Evolutionary conservation across 2,888 invertebrate species (phyloP).

Genomic region (Yponomeuta plumbellus): DNA sequence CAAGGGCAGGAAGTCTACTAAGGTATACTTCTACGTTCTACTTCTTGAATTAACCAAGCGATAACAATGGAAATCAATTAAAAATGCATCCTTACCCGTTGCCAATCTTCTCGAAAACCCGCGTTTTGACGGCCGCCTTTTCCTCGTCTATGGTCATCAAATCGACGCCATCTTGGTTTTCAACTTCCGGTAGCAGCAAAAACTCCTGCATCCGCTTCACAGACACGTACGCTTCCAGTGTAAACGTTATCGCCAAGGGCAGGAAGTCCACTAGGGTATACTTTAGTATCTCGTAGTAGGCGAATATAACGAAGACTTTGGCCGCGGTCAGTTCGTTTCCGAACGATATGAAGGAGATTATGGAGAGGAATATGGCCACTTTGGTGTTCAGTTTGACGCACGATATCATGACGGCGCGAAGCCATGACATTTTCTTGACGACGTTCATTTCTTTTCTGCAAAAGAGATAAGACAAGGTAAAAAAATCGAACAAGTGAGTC

Average conservation of each 20-base stretch:
- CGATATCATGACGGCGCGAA: conserved; percentile 81
- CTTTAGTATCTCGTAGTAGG: conserved; percentile 87
- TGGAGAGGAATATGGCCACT: conserved; percentile 84
- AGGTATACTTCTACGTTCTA: conserved; percentile 84
- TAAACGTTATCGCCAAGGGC: conserved; percentile 85
- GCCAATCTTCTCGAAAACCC: conserved; percentile 65
- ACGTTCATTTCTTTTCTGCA: conserved; percentile 81
- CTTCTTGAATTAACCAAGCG: too few relatives aligned
- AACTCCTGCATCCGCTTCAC: conserved; percentile 83
- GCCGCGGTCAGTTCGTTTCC: conserved; percentile 83
- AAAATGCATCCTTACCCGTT: conserved; percentile 49
- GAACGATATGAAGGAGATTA: conserved; percentile 81
- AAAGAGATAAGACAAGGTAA: conserved; percentile 22
- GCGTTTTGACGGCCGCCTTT: conserved; percentile 32
- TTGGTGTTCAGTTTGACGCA: conserved; percentile 87
- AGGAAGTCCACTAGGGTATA: conserved; percentile 88
- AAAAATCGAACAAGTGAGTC: too few relatives aligned
- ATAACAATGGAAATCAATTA: too few relatives aligned
- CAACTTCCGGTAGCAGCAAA: conserved; percentile 61
- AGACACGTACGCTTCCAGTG: conserved; percentile 86
- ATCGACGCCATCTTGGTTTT: conserved; percentile 55
- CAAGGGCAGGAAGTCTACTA: conserved; percentile 88
- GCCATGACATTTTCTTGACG: conserved; percentile 80
- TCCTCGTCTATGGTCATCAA: conserved; percentile 47
- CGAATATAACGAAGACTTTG: conserved; percentile 85